Base-by-base conservation (phyloP, 2,797 vertebrate species). In the Malurus splendens region DNA sequence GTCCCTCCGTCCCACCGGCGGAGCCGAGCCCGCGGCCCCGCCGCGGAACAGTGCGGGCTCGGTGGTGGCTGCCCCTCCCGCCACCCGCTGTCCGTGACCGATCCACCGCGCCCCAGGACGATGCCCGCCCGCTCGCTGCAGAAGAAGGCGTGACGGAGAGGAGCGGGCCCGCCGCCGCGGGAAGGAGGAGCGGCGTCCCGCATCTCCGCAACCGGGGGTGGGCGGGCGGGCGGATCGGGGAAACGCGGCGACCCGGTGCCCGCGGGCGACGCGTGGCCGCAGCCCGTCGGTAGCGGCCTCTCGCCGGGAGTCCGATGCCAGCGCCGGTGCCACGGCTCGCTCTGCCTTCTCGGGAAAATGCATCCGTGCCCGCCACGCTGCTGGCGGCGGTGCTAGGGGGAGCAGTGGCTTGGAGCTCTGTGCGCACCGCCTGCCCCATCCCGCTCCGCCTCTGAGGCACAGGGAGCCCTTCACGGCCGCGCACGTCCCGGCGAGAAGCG, bases 281-380 rank as follows among this genome's bases (percentile, higher is more conserved):
- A 73, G 91, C 60, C 55, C 50, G 61, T 78, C 42, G 52, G 52
- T 30, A 74, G 75, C 48, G 41, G 47, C 67, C 71, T 51, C 39
- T 38, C 71, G 51, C 87, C 75, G 18, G 93, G 85, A 94, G 94
- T 90, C 94, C 82, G 90, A 94, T 85, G 96, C 89, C 90, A 89
- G 93, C 83, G 60, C 89, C 93, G 92, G 94, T 91, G 91, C 67
- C 86, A 91, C 94, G 94, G 95, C 94, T 96, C 86, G 90, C 82
- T 91, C 93, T 87, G 94, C 95, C 81, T 86, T 91, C 85, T 71
- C 85, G 57, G 64, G 50, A 81, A 50, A 90, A 95, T 94, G 93
- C 87, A 68, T 78, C 82, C 60, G 61, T 82, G 88, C 39, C 36
- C 65, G 59, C 50, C 62, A 32, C 60, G 73, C 41, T 85, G 89